Evolutionary conservation across 2,113 vertebrate genomes (phyloP), one percentile per base, ranked within the genome.

Genomic region (Phalacrocorax pelagicus): DNA sequence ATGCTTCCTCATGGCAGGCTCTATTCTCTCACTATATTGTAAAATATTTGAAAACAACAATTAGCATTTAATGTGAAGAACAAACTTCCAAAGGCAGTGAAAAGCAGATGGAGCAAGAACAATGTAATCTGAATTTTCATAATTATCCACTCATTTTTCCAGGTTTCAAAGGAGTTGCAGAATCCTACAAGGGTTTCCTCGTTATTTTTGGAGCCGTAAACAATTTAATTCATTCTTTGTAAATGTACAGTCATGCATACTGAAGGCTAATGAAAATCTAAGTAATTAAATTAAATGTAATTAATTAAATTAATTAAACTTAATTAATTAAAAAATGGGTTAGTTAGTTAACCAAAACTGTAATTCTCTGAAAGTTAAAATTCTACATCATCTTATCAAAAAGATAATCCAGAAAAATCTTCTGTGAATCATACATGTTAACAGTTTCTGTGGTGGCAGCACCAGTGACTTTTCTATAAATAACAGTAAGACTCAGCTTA

Each of bases 21-120:
- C 40, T 79, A 49, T 42, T 96, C 67, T 44, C 36, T 63, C 38
- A 59, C 15, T 81, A 32, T 77, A 73, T 54, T 42, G 69, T 65
- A 65, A 94, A 89, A 81, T 83, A 83, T 88, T 94, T 93, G 75
- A 92, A 92, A 93, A 94, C 42, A 93, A 62, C 38, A 86, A 86
- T 92, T 82, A 93, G 10, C n/a, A 78, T 86, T 78, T 61, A 92
- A 78, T 84, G 16, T 74, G 72, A 88, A 81, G 80, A 92, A 81
- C 8, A 86, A 85, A 86, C 5, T 52, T 88, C n/a, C 80, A 80
- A 81, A 95, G 44, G 2, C 79, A 90, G 38, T 51, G 34, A 62
- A 73, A 95, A 92, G 52, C 83, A 94, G 81, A 74, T 15, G 42
- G 22, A 93, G 15, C 5, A 96, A 86, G 59, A 78, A 91, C 34